phyloP scores from a whole-genome alignment of 2,888 invertebrate species.

The Desoria tigrina region DNA sequence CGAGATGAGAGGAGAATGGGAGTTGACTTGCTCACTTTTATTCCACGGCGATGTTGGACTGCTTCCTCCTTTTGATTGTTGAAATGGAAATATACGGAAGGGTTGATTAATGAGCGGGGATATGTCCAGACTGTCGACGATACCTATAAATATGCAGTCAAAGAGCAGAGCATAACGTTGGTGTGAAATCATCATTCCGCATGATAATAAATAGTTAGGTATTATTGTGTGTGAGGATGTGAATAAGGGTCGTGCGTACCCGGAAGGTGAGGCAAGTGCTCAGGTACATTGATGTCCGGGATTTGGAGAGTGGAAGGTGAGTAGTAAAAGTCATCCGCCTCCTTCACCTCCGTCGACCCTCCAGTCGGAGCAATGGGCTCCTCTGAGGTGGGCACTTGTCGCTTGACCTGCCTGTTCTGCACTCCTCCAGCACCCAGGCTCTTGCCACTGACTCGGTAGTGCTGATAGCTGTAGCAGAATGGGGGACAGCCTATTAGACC shows the following conservation, averaged over 20 bases:
- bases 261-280: constrained; percentile 48
- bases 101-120: too few relatives aligned
- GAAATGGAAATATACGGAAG: too few relatives aligned
- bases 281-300: constrained; percentile 53
- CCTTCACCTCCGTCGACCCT: constrained; percentile 12
- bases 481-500: neutral
- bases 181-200: too few relatives aligned
- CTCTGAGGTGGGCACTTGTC: constrained; percentile 19
- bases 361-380: too few relatives aligned
- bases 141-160: constrained; percentile 3
- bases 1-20: neutral
- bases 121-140: constrained; percentile 2
- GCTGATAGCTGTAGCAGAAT: constrained; percentile 35
- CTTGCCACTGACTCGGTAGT: constrained; percentile 40
- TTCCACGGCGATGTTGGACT: neutral
- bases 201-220: too few relatives aligned
- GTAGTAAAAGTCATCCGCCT: constrained; percentile 52
- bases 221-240: too few relatives aligned
- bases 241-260: constrained; percentile 35
- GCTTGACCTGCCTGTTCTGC: constrained; percentile 29
- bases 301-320: constrained; percentile 49
- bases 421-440: neutral
- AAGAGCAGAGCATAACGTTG: neutral
- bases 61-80: neutral
- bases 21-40: neutral